These are phyloP conservation scores for Aphelenchoides avenae DNA, from an alignment of 1,140 invertebrate genomes.

Conservation along the genomic window DNA sequence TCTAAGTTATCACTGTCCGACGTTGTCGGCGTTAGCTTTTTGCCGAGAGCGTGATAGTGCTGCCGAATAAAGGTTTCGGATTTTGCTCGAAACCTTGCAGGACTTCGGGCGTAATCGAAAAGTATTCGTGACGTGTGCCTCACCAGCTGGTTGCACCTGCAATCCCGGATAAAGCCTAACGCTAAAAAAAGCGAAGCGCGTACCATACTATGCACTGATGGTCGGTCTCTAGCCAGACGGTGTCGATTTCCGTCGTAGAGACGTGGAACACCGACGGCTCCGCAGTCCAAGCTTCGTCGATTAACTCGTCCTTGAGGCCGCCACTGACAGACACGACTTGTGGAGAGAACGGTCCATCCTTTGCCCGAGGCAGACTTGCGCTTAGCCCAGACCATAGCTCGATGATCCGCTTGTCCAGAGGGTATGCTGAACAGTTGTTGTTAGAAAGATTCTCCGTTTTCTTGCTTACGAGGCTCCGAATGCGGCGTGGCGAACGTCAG, in stretches of 20 bases:
- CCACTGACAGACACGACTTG: constrained; percentile 39
- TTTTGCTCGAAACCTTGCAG: constrained; percentile 13
- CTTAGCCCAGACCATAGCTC: constrained; percentile 35
- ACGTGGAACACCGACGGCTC: constrained; percentile 12
- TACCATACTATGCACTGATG: constrained; percentile 52
- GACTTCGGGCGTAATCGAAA: constrained; percentile 32
- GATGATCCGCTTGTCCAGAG: constrained; percentile 29
- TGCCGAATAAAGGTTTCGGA: constrained; percentile 5
- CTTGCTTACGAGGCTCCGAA: constrained; percentile 34
- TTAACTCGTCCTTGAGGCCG: constrained; percentile 40
- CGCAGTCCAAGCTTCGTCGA: constrained; percentile 36
- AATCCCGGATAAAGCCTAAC: too few species aligned
- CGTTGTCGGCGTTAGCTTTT: not conserved
- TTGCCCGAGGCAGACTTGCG: constrained; percentile 4
- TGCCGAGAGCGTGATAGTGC: constrained; percentile 13
- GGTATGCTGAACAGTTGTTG: constrained; percentile 22
- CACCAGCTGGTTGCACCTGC: constrained; percentile 51
- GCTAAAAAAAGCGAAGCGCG: too few species aligned
- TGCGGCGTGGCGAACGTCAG: constrained; percentile 37
- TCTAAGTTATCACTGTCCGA: too few species aligned
- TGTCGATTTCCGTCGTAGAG: constrained; percentile 34
- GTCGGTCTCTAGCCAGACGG: constrained; percentile 46
- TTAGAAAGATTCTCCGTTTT: not conserved
- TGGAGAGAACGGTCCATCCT: constrained; percentile 7
- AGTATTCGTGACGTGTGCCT: constrained; percentile 41